A percentile compares a stretch with the other conserved stretches of the same genome.
Evolutionary conservation across 2,888 invertebrate genomes (phyloP).

Genomic region (Theodoxus fluviatilis): DNA sequence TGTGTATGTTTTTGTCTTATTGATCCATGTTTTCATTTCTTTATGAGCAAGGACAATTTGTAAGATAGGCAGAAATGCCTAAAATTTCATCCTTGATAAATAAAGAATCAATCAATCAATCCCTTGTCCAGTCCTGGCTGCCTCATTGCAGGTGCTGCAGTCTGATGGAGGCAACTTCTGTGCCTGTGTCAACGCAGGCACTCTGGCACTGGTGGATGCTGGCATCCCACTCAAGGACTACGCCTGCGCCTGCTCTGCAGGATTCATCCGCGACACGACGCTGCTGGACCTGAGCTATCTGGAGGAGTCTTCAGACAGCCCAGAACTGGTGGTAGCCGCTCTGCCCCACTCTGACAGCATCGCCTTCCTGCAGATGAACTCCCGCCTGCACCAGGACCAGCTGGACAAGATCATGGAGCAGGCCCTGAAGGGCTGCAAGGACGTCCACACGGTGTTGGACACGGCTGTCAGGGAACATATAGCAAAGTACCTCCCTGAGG

Average conservation of each 20-base stretch:
- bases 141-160: constrained; percentile 72
- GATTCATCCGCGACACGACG: constrained; percentile 74
- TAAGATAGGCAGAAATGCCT: too few relatives aligned
- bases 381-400: constrained; percentile 82
- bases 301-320: constrained; percentile 75
- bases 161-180: constrained; percentile 94
- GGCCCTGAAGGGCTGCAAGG: constrained; percentile 86
- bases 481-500: too few relatives aligned
- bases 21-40: too few relatives aligned
- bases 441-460: constrained; percentile 86
- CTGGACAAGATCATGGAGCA: constrained; percentile 81
- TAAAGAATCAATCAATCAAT: too few relatives aligned
- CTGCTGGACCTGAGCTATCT: constrained; percentile 88
- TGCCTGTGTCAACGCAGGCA: constrained; percentile 93
- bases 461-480: too few relatives aligned
- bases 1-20: too few relatives aligned
- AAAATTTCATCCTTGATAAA: too few relatives aligned
- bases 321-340: constrained; percentile 73
- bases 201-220: constrained; percentile 93
- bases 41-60: too few relatives aligned
- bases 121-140: too few relatives aligned
- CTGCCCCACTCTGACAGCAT: constrained; percentile 79
- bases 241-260: constrained; percentile 89
- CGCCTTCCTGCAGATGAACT: constrained; percentile 67
- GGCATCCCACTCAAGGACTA: constrained; percentile 92